These are phyloP conservation scores for Cinclus mexicanus DNA, from an alignment of 2,113 vertebrate genomes.

Conservation along the genomic window DNA sequence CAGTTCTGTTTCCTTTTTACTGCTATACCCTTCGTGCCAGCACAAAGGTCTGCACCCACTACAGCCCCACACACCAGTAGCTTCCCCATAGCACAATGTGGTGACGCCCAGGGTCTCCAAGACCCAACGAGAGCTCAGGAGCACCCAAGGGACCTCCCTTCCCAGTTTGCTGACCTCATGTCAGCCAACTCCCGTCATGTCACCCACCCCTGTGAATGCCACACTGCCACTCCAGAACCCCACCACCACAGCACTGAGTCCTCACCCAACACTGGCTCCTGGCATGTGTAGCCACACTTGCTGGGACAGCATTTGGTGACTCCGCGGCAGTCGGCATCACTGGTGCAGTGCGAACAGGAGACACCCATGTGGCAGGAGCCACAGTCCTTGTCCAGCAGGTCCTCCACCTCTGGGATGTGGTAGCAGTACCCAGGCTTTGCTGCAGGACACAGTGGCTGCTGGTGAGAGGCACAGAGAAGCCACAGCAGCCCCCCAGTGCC, in stretches of 20 bases:
- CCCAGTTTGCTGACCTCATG: no score
- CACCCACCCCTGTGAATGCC: background rate
- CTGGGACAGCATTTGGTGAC: conserved; percentile 58
- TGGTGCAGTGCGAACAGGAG: background rate
- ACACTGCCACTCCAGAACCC: fast-evolving
- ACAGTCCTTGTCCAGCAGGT: background rate
- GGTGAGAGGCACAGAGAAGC: background rate
- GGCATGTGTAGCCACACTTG: conserved; percentile 45
- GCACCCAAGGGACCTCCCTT: background rate
- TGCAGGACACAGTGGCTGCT: background rate
- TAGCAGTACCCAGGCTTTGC: conserved; percentile 52
- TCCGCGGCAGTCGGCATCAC: background rate
- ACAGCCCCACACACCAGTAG: fast-evolving
- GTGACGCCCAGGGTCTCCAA: background rate
- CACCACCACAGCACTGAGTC: fast-evolving
- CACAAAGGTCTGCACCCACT: background rate
- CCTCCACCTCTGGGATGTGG: background rate
- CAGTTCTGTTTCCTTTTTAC: background rate
- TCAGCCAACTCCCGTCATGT: background rate
- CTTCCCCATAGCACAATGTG: background rate
- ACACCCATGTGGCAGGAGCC: background rate
- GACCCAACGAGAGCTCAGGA: background rate
- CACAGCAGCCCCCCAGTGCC: background rate
- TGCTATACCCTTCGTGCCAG: fast-evolving
- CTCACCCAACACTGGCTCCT: conserved; percentile 59